Conservation (phyloP, 2,888 invertebrate genomes). For the Dynastes maya region DNA sequence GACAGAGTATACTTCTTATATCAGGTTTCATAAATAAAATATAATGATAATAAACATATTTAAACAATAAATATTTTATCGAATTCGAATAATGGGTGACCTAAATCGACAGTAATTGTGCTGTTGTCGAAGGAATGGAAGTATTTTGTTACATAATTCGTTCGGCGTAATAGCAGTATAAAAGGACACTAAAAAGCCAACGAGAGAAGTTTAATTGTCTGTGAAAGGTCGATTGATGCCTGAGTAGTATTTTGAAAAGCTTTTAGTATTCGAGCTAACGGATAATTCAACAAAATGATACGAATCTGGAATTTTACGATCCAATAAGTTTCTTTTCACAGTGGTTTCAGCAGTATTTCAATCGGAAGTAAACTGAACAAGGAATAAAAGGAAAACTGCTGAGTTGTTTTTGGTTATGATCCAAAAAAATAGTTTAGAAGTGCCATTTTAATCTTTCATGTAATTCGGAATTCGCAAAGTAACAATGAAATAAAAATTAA, state of each 20-base stretch:
- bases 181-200: slow-evolving; percentile 10
- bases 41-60: too few relatives aligned
- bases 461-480: too few relatives aligned
- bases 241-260: slow-evolving; percentile 12
- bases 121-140: not conserved
- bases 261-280: slow-evolving; percentile 3
- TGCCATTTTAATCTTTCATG: too few relatives aligned
- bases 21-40: not conserved
- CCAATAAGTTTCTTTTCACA: slow-evolving; percentile 10
- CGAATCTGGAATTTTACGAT: slow-evolving; percentile 19
- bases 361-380: not conserved
- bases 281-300: slow-evolving; percentile 22
- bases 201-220: slow-evolving; percentile 39
- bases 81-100: not conserved
- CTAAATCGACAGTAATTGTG: not conserved
- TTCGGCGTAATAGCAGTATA: slow-evolving; percentile 1
- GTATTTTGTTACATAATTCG: slow-evolving; percentile 24
- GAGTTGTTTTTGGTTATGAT: too few relatives aligned
- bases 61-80: too few relatives aligned
- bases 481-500: too few relatives aligned
- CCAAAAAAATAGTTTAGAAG: too few relatives aligned
- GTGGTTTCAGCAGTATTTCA: not conserved
- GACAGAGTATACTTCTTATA: too few relatives aligned
- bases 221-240: slow-evolving; percentile 40
- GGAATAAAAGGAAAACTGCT: not conserved